Conservation (phyloP, 1,140 invertebrate genomes). For the Apocrypta bakeri region DNA sequence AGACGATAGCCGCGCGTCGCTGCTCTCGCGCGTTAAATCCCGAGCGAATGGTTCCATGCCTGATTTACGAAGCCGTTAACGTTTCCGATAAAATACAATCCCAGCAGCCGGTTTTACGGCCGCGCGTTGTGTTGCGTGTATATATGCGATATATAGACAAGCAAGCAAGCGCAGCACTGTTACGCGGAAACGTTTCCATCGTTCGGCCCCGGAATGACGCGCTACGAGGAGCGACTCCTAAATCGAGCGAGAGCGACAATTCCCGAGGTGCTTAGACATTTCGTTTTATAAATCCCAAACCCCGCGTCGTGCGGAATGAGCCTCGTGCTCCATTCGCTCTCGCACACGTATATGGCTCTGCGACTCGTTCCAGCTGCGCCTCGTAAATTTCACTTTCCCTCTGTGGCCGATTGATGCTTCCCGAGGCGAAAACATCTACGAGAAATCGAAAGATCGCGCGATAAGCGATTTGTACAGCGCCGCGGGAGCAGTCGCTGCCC, state of each 20-base stretch:
- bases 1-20: constrained; percentile 57
- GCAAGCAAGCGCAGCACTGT: background rate
- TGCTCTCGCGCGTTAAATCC: constrained; percentile 59
- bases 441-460: constrained; percentile 6
- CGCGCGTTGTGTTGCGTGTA: constrained; percentile 29
- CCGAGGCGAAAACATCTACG: background rate
- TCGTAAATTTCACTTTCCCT: background rate
- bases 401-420: background rate
- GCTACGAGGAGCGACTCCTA: constrained; percentile 32
- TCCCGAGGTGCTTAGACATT: constrained; percentile 38
- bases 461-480: constrained; percentile 33
- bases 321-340: too few species aligned
- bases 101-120: constrained; percentile 56
- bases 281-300: constrained; percentile 37
- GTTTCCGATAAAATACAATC: constrained; percentile 72
- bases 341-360: too few species aligned
- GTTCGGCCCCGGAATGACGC: background rate
- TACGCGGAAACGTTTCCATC: constrained; percentile 30
- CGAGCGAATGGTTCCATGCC: constrained; percentile 60
- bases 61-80: constrained; percentile 73
- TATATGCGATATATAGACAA: background rate
- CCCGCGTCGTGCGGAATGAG: too few species aligned
- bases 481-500: background rate
- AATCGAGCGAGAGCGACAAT: constrained; percentile 36
- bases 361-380: background rate